phyloP scores from a whole-genome alignment of 2,888 invertebrate species.

The Adelognathus sp. region DNA sequence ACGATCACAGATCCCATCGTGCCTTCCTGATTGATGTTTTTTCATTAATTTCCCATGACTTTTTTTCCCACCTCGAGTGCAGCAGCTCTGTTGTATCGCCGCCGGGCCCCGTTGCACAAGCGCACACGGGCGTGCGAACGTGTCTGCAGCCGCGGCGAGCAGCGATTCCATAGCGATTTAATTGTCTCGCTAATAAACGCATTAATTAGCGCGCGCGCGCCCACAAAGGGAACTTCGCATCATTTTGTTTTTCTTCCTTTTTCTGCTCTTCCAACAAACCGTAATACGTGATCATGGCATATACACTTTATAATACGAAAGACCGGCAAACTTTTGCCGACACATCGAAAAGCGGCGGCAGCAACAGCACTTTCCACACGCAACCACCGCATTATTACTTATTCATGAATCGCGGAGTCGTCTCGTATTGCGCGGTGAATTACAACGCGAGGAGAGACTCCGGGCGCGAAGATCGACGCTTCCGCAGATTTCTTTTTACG shows the following conservation, averaged over 20 bases:
- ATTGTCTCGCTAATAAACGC: conserved; percentile 64
- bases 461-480: conserved; percentile 30
- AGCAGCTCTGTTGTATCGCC: conserved; percentile 24
- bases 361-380: conserved; percentile 17
- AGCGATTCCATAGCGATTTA: conserved; percentile 60
- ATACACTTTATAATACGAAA: no score
- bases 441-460: conserved; percentile 39
- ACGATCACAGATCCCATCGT: conserved; percentile 61
- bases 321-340: conserved; percentile 29
- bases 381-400: conserved; percentile 8
- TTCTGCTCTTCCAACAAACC: conserved; percentile 5
- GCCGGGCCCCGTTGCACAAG: conserved; percentile 48
- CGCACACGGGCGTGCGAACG: conserved; percentile 60
- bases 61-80: conserved; percentile 45
- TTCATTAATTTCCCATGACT: conserved; percentile 65
- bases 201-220: conserved; percentile 56
- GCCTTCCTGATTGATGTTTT: conserved; percentile 60
- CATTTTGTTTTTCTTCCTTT: conserved; percentile 42
- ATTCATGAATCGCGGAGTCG: conserved; percentile 34
- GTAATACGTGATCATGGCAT: not conserved
- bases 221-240: conserved; percentile 54
- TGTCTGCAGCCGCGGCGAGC: conserved; percentile 11
- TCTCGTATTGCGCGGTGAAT: conserved; percentile 4
- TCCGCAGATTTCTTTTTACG: conserved; percentile 15
- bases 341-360: no score